Conservation (phyloP, 92 coral and sea anemone species). For the Micromussa lordhowensis region DNA sequence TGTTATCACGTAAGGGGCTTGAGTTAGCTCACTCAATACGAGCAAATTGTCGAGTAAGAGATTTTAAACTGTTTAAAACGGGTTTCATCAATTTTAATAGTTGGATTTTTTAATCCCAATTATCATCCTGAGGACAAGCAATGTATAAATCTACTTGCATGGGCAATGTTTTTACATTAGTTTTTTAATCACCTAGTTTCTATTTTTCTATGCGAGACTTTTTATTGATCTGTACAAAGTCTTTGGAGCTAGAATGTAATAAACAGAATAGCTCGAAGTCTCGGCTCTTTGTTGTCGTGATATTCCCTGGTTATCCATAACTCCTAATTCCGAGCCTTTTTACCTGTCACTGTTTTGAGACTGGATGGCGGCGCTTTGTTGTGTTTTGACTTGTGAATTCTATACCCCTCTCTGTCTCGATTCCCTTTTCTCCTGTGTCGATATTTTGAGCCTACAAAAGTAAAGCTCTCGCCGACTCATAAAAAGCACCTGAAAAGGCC, state of each 20-base stretch:
- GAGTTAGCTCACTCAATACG: background rate
- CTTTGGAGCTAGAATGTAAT: conserved; percentile 11
- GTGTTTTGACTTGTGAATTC: background rate
- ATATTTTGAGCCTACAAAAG: background rate
- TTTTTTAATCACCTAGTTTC: conserved; percentile 14
- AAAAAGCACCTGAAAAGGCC: background rate
- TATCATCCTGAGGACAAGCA: background rate
- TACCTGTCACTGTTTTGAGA: background rate
- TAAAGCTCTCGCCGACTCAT: background rate
- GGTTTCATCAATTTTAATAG: background rate
- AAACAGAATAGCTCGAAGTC: background rate
- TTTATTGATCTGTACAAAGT: conserved; percentile 19
- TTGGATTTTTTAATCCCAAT: background rate
- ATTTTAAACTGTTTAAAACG: no score
- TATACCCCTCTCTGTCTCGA: background rate
- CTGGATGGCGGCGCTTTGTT: background rate
- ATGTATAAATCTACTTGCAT: background rate
- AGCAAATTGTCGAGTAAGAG: background rate
- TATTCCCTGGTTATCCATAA: background rate
- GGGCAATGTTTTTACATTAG: background rate
- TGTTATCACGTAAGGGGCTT: background rate
- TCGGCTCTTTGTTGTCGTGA: no score
- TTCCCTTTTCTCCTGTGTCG: background rate
- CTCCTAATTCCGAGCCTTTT: background rate
- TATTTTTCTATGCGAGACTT: conserved; percentile 26